These are phyloP conservation scores for Caenorhabditis sinica DNA, from an alignment of 2,888 invertebrate species.

Conservation along the genomic window DNA sequence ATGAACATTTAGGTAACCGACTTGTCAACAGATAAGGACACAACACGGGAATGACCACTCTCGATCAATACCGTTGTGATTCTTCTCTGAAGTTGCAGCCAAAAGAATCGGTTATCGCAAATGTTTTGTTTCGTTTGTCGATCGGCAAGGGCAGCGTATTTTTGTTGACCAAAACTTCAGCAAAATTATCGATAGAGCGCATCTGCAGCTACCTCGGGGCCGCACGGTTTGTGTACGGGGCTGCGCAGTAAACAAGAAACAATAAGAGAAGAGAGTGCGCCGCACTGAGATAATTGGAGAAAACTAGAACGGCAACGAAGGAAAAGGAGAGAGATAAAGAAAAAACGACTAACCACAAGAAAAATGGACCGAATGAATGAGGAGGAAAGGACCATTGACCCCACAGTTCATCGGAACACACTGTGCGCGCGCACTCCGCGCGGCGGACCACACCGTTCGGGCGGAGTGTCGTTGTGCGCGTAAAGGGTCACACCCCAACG, in stretches of 20 bases:
- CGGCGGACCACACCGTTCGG: not conserved
- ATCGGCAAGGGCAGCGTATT: not conserved
- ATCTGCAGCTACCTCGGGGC: not conserved
- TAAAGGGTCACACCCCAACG: constrained; percentile 16
- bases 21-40: constrained; percentile 50
- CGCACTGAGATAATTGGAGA: not conserved
- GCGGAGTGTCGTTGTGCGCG: constrained; percentile 43
- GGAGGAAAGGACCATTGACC: not conserved
- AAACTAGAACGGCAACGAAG: not conserved
- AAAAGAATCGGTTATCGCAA: constrained; percentile 39
- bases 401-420: constrained; percentile 26
- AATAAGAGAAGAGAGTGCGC: not conserved
- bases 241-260: constrained; percentile 9
- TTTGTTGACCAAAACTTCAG: constrained; percentile 28
- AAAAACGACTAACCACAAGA: not conserved
- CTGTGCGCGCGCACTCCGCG: constrained; percentile 11
- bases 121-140: constrained; percentile 32
- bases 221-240: too few relatives aligned
- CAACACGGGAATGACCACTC: constrained; percentile 44
- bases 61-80: constrained; percentile 39
- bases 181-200: constrained; percentile 22
- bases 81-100: constrained; percentile 48
- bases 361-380: constrained; percentile 11
- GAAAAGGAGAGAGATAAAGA: not conserved
- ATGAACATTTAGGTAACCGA: constrained; percentile 48